A percentile compares a stretch with the other conserved stretches of the same genome.
Conservation (phyloP, 2,797 vertebrate species). For the Onychomys leucogaster region DNA sequence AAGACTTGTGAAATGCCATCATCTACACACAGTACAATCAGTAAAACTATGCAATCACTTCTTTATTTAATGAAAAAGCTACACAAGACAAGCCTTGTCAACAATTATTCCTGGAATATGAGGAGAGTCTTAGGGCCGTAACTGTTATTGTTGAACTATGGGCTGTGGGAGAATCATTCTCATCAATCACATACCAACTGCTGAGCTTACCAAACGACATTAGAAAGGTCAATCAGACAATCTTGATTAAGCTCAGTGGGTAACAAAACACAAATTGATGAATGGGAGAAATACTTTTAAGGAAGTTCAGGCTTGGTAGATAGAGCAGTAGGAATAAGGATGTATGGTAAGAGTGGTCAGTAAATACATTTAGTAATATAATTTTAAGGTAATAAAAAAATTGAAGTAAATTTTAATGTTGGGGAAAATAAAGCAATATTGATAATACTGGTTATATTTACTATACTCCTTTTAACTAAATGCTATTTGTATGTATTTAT, state of each 20-base stretch:
- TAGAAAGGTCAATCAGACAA: neutral
- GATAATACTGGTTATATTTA: neutral
- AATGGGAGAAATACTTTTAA: neutral
- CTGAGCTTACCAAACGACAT: neutral
- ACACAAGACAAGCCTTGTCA: too few relatives aligned
- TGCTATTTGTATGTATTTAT: neutral
- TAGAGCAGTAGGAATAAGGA: neutral
- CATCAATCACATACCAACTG: neutral
- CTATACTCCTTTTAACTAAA: neutral
- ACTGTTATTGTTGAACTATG: neutral
- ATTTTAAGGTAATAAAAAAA: neutral
- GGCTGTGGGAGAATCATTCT: neutral
- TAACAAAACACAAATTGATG: neutral
- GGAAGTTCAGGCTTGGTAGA: too few relatives aligned
- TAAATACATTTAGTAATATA: neutral
- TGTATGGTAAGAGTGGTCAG: neutral
- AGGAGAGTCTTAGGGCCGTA: accelerated
- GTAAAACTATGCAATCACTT: too few relatives aligned
- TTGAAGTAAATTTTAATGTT: neutral
- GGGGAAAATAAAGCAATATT: neutral
- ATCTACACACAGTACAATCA: neutral
- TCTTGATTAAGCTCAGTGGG: neutral
- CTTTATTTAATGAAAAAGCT: too few relatives aligned
- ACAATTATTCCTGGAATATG: neutral
- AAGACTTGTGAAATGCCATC: neutral